Conservation (phyloP, 2,888 invertebrate genomes). For the Cartodere bifasciata region DNA sequence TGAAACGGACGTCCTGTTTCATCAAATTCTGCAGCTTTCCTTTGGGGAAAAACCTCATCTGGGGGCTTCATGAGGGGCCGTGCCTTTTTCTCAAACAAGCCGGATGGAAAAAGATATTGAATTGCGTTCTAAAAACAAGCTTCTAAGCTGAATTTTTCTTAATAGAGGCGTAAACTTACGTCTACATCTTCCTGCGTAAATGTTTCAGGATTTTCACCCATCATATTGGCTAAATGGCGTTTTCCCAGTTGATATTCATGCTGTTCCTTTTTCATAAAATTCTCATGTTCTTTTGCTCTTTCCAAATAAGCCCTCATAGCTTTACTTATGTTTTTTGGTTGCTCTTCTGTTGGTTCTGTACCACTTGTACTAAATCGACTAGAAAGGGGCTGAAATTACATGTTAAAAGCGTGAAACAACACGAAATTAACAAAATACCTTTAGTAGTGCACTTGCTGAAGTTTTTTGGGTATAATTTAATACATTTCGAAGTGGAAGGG, state of each 20-base stretch:
- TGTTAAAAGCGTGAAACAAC: too few species aligned
- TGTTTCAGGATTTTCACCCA: conserved; percentile 85
- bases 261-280: conserved; percentile 68
- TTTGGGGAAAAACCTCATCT: conserved; percentile 67
- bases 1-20: conserved; percentile 83
- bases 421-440: too few species aligned
- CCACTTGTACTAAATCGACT: conserved; percentile 6
- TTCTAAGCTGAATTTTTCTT: neutral
- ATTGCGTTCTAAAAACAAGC: conserved; percentile 61
- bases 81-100: conserved; percentile 71
- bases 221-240: conserved; percentile 95
- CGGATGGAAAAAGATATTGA: conserved; percentile 91
- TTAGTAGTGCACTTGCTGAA: too few species aligned
- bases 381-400: too few species aligned
- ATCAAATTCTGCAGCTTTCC: conserved; percentile 84
- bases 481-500: too few species aligned
- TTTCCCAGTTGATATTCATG: conserved; percentile 83
- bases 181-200: conserved; percentile 82
- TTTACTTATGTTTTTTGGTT: conserved; percentile 58
- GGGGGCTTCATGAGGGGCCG: conserved; percentile 86
- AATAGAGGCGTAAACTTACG: conserved; percentile 36
- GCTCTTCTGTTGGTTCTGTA: conserved; percentile 5
- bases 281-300: conserved; percentile 66
- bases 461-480: too few species aligned
- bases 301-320: conserved; percentile 85